Evolutionary conservation across 1,140 invertebrate genomes (phyloP).

Genomic region (Macrotrachela quadricornifera): DNA sequence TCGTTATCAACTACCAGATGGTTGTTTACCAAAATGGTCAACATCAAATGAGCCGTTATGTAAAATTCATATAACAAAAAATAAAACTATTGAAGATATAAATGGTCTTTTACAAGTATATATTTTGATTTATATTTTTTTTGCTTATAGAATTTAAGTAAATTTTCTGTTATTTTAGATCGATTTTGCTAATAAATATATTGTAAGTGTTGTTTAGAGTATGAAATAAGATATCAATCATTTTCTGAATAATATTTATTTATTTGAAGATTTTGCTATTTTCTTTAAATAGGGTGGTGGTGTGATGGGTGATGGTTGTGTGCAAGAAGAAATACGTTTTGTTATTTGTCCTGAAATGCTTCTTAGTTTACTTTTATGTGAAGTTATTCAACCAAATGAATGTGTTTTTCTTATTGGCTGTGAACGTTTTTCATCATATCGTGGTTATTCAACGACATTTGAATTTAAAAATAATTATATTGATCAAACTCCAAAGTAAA

Average conservation of each 20-base stretch:
- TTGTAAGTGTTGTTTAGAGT: slow-evolving; percentile 58
- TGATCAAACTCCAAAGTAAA: slow-evolving; percentile 44
- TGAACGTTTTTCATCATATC: slow-evolving; percentile 63
- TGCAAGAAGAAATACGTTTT: slow-evolving; percentile 94
- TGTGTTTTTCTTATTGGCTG: slow-evolving; percentile 55
- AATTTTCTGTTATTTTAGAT: slow-evolving; percentile 26
- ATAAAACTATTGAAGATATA: slow-evolving; percentile 22
- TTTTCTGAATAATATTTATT: too few relatives aligned
- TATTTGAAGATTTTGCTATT: too few relatives aligned
- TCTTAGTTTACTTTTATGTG: slow-evolving; percentile 62
- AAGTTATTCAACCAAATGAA: slow-evolving; percentile 57
- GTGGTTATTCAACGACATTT: slow-evolving; percentile 61
- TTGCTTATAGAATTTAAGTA: too few relatives aligned
- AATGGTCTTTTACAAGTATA: slow-evolving; percentile 13
- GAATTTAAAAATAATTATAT: slow-evolving; percentile 48
- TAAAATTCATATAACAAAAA: too few relatives aligned
- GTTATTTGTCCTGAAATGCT: slow-evolving; percentile 83
- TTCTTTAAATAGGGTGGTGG: slow-evolving; percentile 57
- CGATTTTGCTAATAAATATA: slow-evolving; percentile 80
- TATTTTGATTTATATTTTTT: too few relatives aligned
- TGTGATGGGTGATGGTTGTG: slow-evolving; percentile 61
- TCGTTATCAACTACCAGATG: background rate
- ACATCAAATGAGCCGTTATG: too few relatives aligned
- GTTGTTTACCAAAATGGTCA: too few relatives aligned
- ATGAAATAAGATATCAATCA: too few relatives aligned